Evolutionary conservation across 2,888 invertebrate genomes (phyloP).

Genomic region (Geophilus truncorum): DNA sequence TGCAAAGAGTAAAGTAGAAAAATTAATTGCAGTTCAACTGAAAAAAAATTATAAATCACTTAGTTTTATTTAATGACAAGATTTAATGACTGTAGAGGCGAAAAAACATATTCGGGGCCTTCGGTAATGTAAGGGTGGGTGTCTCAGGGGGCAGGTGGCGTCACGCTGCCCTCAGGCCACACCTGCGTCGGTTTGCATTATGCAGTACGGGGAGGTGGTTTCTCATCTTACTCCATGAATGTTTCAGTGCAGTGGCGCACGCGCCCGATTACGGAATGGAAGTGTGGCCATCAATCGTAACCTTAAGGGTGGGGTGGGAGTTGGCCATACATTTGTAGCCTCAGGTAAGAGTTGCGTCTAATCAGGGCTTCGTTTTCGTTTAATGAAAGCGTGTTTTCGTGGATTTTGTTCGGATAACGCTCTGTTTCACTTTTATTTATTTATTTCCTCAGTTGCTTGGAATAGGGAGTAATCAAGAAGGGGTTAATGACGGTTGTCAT

Average conservation of each 20-base stretch:
- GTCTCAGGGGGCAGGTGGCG: not conserved
- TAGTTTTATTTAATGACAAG: not conserved
- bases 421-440: no score
- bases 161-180: not conserved
- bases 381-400: not conserved
- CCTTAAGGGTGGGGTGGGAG: not conserved
- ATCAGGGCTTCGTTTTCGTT: not conserved
- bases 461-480: not conserved
- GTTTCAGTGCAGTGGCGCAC: slow-evolving; percentile 4
- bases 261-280: not conserved
- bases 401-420: no score
- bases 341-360: not conserved
- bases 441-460: not conserved
- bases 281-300: slow-evolving; percentile 3
- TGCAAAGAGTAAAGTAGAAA: not conserved
- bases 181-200: not conserved
- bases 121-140: not conserved
- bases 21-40: not conserved
- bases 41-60: no score
- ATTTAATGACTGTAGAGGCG: not conserved
- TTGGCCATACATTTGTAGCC: not conserved
- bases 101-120: not conserved
- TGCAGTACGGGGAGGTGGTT: not conserved
- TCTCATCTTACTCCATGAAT: slow-evolving; percentile 6
- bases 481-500: not conserved